Conservation (phyloP, 1,140 invertebrate genomes). For the Hyles vespertilio region DNA sequence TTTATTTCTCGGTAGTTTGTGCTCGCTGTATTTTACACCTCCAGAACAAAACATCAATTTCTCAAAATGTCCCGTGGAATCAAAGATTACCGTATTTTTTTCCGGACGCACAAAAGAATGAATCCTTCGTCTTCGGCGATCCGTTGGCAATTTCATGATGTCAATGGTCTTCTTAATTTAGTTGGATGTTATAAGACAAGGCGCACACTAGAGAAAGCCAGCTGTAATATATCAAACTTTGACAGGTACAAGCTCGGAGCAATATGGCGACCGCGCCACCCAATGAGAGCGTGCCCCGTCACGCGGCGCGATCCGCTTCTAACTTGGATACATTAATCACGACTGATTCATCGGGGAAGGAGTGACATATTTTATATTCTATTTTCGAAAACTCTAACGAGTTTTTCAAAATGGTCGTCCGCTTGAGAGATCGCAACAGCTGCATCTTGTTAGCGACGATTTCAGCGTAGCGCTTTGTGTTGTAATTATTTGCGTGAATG, state of each 20-base stretch:
- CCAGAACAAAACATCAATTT: slow-evolving; percentile 62
- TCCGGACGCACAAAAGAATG: slow-evolving; percentile 15
- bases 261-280: slow-evolving; percentile 72
- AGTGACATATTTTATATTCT: slow-evolving; percentile 74
- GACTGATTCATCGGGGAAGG: slow-evolving; percentile 69
- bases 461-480: slow-evolving; percentile 57
- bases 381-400: slow-evolving; percentile 70
- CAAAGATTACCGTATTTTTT: slow-evolving; percentile 23
- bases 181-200: slow-evolving; percentile 61
- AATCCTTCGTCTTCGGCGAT: slow-evolving; percentile 11
- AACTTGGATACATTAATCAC: slow-evolving; percentile 67
- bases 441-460: slow-evolving; percentile 69
- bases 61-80: slow-evolving; percentile 53
- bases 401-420: slow-evolving; percentile 69
- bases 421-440: slow-evolving; percentile 60
- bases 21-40: slow-evolving; percentile 60
- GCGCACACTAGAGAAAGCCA: slow-evolving; percentile 63
- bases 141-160: slow-evolving; percentile 36
- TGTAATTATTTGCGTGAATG: slow-evolving; percentile 67
- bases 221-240: slow-evolving; percentile 69
- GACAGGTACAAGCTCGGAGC: slow-evolving; percentile 70
- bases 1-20: slow-evolving; percentile 41
- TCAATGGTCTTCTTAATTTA: slow-evolving; percentile 37
- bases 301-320: slow-evolving; percentile 58
- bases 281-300: slow-evolving; percentile 70